phyloP scores from a whole-genome alignment of 2,113 vertebrate genomes.

The Arothron firmamentum region DNA sequence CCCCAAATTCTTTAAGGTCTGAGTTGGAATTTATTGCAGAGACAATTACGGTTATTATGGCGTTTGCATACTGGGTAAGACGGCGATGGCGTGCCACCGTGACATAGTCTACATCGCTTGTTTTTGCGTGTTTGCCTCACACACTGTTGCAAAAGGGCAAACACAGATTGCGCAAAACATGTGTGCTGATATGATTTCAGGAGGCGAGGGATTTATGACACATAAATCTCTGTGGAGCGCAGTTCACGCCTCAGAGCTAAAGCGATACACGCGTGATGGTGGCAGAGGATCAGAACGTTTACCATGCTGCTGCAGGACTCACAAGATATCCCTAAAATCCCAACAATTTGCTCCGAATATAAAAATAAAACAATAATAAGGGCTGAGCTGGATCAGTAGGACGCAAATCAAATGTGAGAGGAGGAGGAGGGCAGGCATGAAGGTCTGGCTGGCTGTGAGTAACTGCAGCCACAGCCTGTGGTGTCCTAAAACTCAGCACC shows the following conservation, averaged over 20 bases:
- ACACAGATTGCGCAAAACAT: slow-evolving; percentile 16
- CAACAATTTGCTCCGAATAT: not conserved
- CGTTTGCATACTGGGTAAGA: slow-evolving; percentile 37
- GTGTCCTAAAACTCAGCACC: slow-evolving; percentile 51
- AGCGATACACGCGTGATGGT: slow-evolving; percentile 21
- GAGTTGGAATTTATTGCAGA: slow-evolving; percentile 68
- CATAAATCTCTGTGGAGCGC: slow-evolving; percentile 20
- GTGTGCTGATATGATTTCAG: slow-evolving; percentile 25
- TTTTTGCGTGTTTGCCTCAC: slow-evolving; percentile 32
- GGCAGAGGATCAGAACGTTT: slow-evolving; percentile 6
- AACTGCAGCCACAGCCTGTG: slow-evolving; percentile 47
- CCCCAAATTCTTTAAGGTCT: slow-evolving; percentile 71
- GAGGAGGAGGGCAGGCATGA: slow-evolving; percentile 22
- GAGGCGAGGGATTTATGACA: slow-evolving; percentile 42
- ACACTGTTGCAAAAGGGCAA: slow-evolving; percentile 44
- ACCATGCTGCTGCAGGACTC: not conserved
- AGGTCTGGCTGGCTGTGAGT: slow-evolving; percentile 42
- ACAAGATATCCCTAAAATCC: too few species aligned
- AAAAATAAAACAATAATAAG: slow-evolving; percentile 24
- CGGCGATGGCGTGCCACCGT: slow-evolving; percentile 32
- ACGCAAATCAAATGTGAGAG: slow-evolving; percentile 41
- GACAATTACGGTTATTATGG: slow-evolving; percentile 71
- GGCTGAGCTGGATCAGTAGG: slow-evolving; percentile 11
- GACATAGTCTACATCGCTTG: slow-evolving; percentile 61
- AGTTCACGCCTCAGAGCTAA: slow-evolving; percentile 28